phyloP scores from a whole-genome alignment of 2,113 vertebrate species.

The Microcebus griseorufus region DNA sequence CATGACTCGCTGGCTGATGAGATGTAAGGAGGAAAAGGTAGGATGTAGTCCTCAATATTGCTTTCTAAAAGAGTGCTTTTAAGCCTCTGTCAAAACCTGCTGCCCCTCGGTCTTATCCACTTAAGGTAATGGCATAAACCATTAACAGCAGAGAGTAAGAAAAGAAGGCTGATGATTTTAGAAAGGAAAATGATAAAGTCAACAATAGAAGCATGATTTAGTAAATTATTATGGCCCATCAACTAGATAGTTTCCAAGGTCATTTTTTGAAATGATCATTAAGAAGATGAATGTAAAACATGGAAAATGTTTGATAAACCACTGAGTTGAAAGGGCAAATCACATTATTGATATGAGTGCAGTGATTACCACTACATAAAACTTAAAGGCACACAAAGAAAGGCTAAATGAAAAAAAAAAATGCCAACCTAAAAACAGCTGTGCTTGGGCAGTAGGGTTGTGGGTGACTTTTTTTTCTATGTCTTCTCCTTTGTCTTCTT shows the following conservation, averaged over 20 bases:
- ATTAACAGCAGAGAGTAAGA: slow-evolving; percentile 49
- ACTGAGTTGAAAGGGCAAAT: slow-evolving; percentile 49
- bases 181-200: slow-evolving; percentile 55
- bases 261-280: slow-evolving; percentile 54
- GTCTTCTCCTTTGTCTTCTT: not conserved
- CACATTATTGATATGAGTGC: slow-evolving; percentile 13
- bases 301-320: slow-evolving; percentile 56
- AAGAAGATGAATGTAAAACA: slow-evolving; percentile 59
- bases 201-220: slow-evolving; percentile 63
- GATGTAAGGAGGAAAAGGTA: not conserved
- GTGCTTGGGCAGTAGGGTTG: not conserved
- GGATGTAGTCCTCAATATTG: not conserved
- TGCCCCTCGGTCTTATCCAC: slow-evolving; percentile 26
- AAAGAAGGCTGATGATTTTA: slow-evolving; percentile 59
- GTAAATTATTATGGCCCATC: slow-evolving; percentile 59
- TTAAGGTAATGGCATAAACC: slow-evolving; percentile 65
- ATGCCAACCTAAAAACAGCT: not conserved
- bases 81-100: slow-evolving; percentile 54
- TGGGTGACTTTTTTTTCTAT: not conserved
- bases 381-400: not conserved
- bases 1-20: slow-evolving; percentile 2
- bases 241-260: not conserved
- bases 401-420: not conserved
- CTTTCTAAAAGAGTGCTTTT: slow-evolving; percentile 50
- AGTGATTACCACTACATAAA: slow-evolving; percentile 27